Percentiles rank a stretch among this genome's conserved stretches.
Evolutionary conservation across 2,888 invertebrate species (phyloP).

Genomic region (Netelia melanura): DNA sequence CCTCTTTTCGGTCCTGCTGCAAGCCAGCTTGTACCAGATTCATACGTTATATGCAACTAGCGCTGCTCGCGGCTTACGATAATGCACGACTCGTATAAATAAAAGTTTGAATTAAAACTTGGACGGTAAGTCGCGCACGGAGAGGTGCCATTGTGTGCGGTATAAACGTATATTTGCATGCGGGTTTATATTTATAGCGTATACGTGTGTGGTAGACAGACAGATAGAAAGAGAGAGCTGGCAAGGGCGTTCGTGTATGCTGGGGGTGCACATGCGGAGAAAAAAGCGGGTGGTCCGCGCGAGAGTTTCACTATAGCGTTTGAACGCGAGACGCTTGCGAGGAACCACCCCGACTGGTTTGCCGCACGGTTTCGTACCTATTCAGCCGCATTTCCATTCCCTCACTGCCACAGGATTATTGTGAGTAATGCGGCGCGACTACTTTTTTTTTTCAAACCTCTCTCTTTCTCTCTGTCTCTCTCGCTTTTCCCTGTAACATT

Average conservation of each 20-base stretch:
- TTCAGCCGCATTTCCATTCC: constrained; percentile 66
- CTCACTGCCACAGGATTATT: constrained; percentile 74
- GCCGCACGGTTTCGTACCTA: constrained; percentile 74
- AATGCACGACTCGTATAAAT: constrained; percentile 77
- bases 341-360: constrained; percentile 62
- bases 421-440: constrained; percentile 74
- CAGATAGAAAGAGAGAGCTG: neutral
- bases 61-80: constrained; percentile 70
- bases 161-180: constrained; percentile 1
- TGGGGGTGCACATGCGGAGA: neutral
- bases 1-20: constrained; percentile 8
- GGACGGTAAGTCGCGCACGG: constrained; percentile 73
- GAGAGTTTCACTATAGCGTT: constrained; percentile 12
- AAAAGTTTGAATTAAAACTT: constrained; percentile 79
- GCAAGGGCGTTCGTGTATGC: constrained; percentile 1
- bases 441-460: constrained; percentile 26
- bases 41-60: constrained; percentile 9
- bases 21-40: constrained; percentile 32
- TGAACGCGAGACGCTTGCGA: constrained; percentile 49
- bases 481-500: constrained; percentile 25
- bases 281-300: constrained; percentile 53
- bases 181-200: neutral
- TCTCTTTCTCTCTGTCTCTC: constrained; percentile 28
- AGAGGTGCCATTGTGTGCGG: constrained; percentile 23
- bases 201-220: neutral